Conservation (phyloP, 2,797 vertebrate genomes). For the Hypotaenidia okinawae region DNA sequence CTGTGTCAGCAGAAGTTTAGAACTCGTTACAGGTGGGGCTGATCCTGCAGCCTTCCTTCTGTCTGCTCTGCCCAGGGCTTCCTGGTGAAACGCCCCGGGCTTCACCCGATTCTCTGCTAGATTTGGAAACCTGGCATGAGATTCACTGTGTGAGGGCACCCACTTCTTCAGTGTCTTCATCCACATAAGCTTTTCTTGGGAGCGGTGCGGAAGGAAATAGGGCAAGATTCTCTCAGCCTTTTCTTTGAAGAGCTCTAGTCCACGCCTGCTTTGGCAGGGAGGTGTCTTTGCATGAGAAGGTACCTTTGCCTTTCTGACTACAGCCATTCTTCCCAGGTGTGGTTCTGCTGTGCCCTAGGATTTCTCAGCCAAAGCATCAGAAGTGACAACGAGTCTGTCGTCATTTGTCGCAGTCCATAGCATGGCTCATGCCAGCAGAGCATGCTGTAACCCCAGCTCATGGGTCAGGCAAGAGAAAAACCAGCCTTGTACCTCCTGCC, state of each 20-base stretch:
- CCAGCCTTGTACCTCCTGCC: background rate
- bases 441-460: too few relatives aligned
- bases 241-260: background rate
- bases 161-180: background rate
- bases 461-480: background rate
- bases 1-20: conserved; percentile 52
- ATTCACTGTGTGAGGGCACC: background rate
- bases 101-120: background rate
- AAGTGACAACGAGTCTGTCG: background rate
- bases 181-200: background rate
- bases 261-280: background rate
- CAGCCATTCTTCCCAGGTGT: background rate
- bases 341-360: background rate
- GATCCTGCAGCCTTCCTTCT: background rate
- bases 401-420: background rate
- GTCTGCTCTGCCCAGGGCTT: background rate
- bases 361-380: background rate
- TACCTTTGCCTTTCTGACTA: background rate
- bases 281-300: background rate
- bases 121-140: background rate
- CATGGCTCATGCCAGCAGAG: background rate
- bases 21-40: background rate
- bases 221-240: background rate
- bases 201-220: background rate
- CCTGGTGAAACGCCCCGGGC: background rate